Conservation (phyloP, 2,113 vertebrate species). For the Acanthochromis polyacanthus region DNA sequence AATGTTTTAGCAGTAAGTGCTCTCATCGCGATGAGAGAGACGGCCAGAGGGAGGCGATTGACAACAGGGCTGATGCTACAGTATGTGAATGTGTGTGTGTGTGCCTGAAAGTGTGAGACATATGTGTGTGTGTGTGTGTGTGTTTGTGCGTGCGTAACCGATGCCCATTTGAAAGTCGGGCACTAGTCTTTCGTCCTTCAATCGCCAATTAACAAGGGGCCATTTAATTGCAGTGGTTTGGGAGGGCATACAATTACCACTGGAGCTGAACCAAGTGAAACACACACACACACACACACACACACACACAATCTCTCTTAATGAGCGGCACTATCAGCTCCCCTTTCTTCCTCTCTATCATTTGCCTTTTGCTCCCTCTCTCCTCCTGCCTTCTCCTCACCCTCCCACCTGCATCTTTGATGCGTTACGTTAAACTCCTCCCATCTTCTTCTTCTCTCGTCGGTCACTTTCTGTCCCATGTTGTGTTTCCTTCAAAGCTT, state of each 20-base stretch:
- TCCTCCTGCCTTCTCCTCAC: slow-evolving; percentile 5
- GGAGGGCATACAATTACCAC: slow-evolving; percentile 75
- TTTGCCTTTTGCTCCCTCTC: slow-evolving; percentile 38
- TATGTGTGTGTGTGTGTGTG: slow-evolving; percentile 32
- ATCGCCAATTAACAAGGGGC: slow-evolving; percentile 77
- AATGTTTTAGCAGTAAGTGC: slow-evolving; percentile 7
- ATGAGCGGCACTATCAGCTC: slow-evolving; percentile 57
- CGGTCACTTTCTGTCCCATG: slow-evolving; percentile 27
- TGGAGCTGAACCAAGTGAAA: slow-evolving; percentile 64
- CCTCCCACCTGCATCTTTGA: slow-evolving; percentile 41
- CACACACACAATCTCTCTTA: slow-evolving; percentile 46
- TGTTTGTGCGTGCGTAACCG: slow-evolving; percentile 42
- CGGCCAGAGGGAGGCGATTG: background rate
- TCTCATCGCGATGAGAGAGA: background rate
- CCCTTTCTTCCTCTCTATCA: slow-evolving; percentile 45
- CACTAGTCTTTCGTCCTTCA: slow-evolving; percentile 68
- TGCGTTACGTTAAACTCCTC: slow-evolving; percentile 39
- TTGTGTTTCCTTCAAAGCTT: background rate
- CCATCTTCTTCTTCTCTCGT: slow-evolving; percentile 22
- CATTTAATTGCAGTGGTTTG: slow-evolving; percentile 75
- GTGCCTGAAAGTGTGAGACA: slow-evolving; percentile 4
- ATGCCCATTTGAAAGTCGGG: slow-evolving; percentile 60
- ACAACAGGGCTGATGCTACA: slow-evolving; percentile 27
- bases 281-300: slow-evolving; percentile 49
- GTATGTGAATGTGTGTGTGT: background rate